Conservation (phyloP, 2,888 invertebrate species). For the Cecidostiba fungosa region DNA sequence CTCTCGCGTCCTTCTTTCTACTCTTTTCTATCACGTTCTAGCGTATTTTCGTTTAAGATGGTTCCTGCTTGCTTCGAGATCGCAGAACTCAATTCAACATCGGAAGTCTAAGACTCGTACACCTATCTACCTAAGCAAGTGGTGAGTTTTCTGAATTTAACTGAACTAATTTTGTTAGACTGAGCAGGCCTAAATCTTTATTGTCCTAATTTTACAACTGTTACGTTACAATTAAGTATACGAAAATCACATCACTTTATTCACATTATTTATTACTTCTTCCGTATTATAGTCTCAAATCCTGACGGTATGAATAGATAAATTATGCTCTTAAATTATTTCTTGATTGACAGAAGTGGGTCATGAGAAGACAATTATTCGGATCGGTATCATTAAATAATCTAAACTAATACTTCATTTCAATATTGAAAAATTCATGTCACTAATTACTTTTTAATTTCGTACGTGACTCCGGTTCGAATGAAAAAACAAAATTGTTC, state of each 20-base stretch:
- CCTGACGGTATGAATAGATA: not conserved
- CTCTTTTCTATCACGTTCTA: not conserved
- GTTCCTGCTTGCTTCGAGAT: not conserved
- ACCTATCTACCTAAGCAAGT: not conserved
- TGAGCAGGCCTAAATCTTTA: not conserved
- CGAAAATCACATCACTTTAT: not conserved
- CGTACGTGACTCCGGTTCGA: too few species aligned
- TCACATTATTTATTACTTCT: not conserved
- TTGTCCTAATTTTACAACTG: not conserved
- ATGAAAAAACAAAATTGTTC: too few species aligned
- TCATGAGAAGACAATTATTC: conserved; percentile 9
- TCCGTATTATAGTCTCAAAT: not conserved
- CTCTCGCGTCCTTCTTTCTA: too few species aligned
- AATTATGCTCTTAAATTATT: not conserved
- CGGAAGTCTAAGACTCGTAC: not conserved
- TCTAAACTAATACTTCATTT: not conserved
- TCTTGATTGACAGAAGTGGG: conserved; percentile 1
- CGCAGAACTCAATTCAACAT: not conserved
- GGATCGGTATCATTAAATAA: conserved; percentile 5
- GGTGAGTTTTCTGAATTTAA: conserved; percentile 13
- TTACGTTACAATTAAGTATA: not conserved
- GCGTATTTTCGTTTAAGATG: not conserved
- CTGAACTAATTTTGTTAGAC: not conserved
- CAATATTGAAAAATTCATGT: not conserved
- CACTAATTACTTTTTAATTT: not conserved